Conservation (phyloP, 2,113 vertebrate species). For the Regulus satrapa region DNA sequence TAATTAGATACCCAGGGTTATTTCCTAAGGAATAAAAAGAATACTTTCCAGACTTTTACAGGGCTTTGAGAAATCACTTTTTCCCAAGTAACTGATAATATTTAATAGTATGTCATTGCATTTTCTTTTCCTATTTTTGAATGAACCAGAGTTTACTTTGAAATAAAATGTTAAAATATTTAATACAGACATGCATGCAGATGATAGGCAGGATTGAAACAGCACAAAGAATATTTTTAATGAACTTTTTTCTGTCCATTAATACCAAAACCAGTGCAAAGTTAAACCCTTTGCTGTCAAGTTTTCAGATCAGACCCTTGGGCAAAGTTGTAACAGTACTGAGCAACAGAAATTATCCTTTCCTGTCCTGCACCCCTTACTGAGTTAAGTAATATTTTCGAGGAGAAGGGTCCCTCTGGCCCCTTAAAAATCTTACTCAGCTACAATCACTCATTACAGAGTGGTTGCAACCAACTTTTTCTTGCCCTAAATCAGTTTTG, state of each 20-base stretch:
- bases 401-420: background rate
- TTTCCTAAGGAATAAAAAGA: conserved; percentile 68
- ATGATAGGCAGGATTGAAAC: background rate
- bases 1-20: conserved; percentile 62
- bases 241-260: background rate
- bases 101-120: background rate
- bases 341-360: background rate
- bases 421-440: background rate
- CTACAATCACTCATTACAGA: background rate
- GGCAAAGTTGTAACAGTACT: background rate
- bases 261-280: background rate
- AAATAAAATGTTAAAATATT: background rate
- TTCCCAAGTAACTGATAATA: background rate
- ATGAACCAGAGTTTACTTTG: background rate
- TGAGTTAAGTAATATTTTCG: background rate
- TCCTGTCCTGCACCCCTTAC: background rate
- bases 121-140: background rate
- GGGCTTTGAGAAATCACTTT: conserved; percentile 17
- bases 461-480: background rate
- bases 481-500: background rate
- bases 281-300: background rate
- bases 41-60: conserved; percentile 53
- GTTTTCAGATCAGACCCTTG: background rate
- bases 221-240: background rate
- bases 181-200: background rate